A percentile compares a stretch with the other conserved stretches of the same genome.
Conservation (phyloP, 2,113 vertebrate species). For the Morone saxatilis region DNA sequence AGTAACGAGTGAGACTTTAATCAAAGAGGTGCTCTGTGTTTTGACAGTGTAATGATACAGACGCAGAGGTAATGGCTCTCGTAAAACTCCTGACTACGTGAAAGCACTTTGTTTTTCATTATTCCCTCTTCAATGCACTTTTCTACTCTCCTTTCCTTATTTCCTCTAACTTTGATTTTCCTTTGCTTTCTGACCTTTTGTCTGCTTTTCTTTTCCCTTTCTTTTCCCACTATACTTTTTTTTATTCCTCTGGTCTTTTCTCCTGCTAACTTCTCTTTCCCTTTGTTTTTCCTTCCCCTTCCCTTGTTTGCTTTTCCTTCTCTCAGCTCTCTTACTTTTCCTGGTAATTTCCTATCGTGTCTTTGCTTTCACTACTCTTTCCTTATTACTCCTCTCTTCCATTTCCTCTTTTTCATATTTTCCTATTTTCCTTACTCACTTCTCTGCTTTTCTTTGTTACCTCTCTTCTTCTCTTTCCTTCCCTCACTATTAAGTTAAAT, state of each 20-base stretch:
- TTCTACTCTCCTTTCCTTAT: background rate
- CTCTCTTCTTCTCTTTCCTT: background rate
- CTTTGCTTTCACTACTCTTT: background rate
- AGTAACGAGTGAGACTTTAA: conserved; percentile 64
- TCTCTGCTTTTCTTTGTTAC: background rate
- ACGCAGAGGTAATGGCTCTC: conserved; percentile 60
- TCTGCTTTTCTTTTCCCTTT: background rate
- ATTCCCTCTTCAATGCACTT: conserved; percentile 12
- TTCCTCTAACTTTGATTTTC: background rate
- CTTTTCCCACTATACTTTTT: background rate
- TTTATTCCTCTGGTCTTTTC: background rate
- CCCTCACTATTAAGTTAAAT: conserved; percentile 4
- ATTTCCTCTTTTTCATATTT: background rate
- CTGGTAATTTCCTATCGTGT: background rate
- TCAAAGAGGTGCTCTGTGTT: conserved; percentile 58
- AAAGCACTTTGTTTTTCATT: conserved; percentile 65
- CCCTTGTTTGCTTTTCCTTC: background rate
- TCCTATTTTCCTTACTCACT: background rate
- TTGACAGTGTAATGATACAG: conserved; percentile 68
- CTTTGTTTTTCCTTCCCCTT: background rate
- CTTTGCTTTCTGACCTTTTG: background rate
- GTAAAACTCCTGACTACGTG: conserved; percentile 55
- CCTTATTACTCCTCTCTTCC: background rate
- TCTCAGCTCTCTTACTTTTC: background rate
- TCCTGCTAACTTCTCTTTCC: no score